Base-by-base conservation (phyloP, 2,113 vertebrate genomes). In the Caranx melampygus region DNA sequence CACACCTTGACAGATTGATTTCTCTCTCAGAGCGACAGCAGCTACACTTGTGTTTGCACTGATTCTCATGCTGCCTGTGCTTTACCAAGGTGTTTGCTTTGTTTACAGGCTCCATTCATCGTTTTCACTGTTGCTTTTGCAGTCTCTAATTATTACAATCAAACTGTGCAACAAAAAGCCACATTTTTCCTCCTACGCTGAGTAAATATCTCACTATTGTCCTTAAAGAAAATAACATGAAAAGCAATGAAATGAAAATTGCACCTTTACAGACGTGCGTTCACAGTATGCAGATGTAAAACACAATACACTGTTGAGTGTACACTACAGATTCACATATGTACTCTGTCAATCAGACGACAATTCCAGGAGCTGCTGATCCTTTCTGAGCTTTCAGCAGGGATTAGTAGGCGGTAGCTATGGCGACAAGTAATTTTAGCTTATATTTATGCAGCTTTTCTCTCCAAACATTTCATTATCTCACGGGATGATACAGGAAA, bases 361-460 rank as follows among this genome's bases (percentile, higher is more conserved):
- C 73, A 78, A 51, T 79, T 82, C 70, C 33, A n/a, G 21, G 45
- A 10, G 20, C 65, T 64, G 61, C 75, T 44, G 54, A 77, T 86
- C 72, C 77, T 84, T 75, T 73, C 81, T 45, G 33, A 80, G 89
- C 88, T 88, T 84, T 89, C 86, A 85, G 82, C 70, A 4, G 71
- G 79, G 90, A 92, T 92, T 87, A 87, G 84, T 15, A 21, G 79
- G 60, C 47, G 77, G 92, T 94, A 87, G 87, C 92, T 89, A 94
- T 94, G 90, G 91, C 61, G 90, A 95, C 95, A 82, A 90, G 85
- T 61, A 77, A 91, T 92, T 91, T 92, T 82, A 90, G 89, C 85
- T 65, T 82, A 54, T 64, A 79, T 92, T 82, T 75, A 89, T 89
- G 85, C 84, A 85, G 88, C 72, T 82, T 88, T 85, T 77, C 70